A percentile compares a stretch with the other conserved stretches of the same genome.
Conservation (phyloP, 92 coral and sea anemone genomes). For the Diadumene lineata region DNA sequence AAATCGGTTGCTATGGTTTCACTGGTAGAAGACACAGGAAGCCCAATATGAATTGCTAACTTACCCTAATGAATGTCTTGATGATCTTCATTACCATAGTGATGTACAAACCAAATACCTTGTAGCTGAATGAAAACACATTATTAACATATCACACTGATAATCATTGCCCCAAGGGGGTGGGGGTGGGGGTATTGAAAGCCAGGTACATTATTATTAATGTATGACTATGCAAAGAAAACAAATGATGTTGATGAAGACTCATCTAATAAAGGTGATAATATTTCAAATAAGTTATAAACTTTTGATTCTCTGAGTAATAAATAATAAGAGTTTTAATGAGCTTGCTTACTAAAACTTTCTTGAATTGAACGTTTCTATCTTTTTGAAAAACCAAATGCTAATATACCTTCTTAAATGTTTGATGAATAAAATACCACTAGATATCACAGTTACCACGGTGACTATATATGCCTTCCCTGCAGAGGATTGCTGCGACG, state of each 20-base stretch:
- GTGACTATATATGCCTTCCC: slow-evolving; percentile 30
- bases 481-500: background rate
- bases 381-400: background rate
- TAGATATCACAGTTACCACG: slow-evolving; percentile 24
- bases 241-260: too few relatives aligned
- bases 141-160: background rate
- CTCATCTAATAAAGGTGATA: too few relatives aligned
- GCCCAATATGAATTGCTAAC: background rate
- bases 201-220: too few relatives aligned
- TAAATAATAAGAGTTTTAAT: too few relatives aligned
- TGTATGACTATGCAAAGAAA: too few relatives aligned
- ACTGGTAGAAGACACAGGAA: background rate
- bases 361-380: too few relatives aligned
- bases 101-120: slow-evolving; percentile 42
- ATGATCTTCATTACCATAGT: slow-evolving; percentile 51
- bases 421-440: slow-evolving; percentile 43
- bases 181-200: background rate
- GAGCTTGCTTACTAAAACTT: too few relatives aligned
- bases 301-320: too few relatives aligned
- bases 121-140: slow-evolving; percentile 29
- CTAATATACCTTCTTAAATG: slow-evolving; percentile 33
- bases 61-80: slow-evolving; percentile 44
- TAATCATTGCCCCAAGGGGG: background rate
- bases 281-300: too few relatives aligned
- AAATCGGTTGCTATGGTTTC: background rate